Base-by-base conservation (phyloP, 2,797 vertebrate genomes). In the Epinephelus coioides region DNA sequence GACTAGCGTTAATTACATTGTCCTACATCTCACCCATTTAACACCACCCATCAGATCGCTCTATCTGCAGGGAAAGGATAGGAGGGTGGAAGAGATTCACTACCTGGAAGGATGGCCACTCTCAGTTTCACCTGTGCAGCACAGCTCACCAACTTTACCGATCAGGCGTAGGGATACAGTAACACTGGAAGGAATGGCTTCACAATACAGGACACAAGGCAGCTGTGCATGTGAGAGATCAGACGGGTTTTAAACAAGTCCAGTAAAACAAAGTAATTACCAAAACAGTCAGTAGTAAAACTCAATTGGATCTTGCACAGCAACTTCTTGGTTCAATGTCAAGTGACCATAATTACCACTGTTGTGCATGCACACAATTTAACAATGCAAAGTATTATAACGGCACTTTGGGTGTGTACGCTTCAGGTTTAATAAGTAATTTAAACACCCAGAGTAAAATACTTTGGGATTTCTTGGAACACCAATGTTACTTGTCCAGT, bases 21-120 rank as follows among this genome's bases (percentile, higher is more conserved):
- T 94, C 94, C 94, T 94, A 93, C 94, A 95, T 94, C 92, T 92
- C 85, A 91, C 84, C 92, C 91, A 90, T 88, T 93, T 92, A 91
- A 91, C 92, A 92, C 88, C 73, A 79, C 88, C 86, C 82, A 90
- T 91, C 88, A 83, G 86, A 91, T 88, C 70, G 51, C 63, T 84
- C 89, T 85, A 84, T 91, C 88, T 89, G 72, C 74, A 77, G 34
- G 65, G 59, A 63, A 70, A 70, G 76, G 47, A 65, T n/a, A 65
- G 43, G 66, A 69, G 47, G 34, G 73, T 54, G 59, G 67, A 50
- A 63, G 69, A 5, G 3, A 54, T 56, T 30, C 54, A 46, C 64
- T 47, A 82, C 67, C 81, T 85, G 66, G 9, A 79, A 53, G 18
- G 7, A 68, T 55, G 64, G 55, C 40, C 11, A 11, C 30, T 65